Evolutionary conservation across 2,888 invertebrate genomes (phyloP).

Genomic region (Brenthis ino): DNA sequence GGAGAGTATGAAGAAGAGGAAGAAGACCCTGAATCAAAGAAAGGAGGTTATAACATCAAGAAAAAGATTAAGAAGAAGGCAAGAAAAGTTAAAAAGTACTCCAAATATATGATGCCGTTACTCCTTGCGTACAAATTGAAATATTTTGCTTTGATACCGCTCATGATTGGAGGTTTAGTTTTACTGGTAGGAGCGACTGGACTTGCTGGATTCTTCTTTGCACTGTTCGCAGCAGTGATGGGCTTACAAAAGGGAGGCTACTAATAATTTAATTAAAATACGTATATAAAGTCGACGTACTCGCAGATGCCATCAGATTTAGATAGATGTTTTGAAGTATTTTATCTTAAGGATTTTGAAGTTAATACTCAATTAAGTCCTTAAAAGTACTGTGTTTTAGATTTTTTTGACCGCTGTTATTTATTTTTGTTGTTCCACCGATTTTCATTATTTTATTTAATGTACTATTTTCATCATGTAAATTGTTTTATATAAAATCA

Average conservation of each 20-base stretch:
- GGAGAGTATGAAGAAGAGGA: constrained; percentile 59
- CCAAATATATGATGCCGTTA: constrained; percentile 88
- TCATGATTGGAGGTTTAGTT: constrained; percentile 87
- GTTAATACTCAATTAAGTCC: background rate
- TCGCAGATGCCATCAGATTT: constrained; percentile 70
- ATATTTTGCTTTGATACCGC: constrained; percentile 89
- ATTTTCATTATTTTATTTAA: constrained; percentile 18
- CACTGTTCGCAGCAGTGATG: constrained; percentile 91
- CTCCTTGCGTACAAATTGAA: constrained; percentile 92
- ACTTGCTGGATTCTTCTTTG: constrained; percentile 93
- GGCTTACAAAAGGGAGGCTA: constrained; percentile 84
- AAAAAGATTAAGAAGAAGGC: constrained; percentile 49
- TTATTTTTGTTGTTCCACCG: constrained; percentile 25
- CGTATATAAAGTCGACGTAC: constrained; percentile 55
- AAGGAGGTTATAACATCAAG: constrained; percentile 14
- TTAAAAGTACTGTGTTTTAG: background rate
- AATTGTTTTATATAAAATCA: background rate
- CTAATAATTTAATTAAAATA: constrained; percentile 42
- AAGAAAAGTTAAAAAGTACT: constrained; percentile 68
- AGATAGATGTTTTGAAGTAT: constrained; percentile 47
- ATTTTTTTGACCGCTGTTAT: background rate
- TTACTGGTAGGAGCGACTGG: constrained; percentile 90
- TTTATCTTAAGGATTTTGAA: constrained; percentile 16
- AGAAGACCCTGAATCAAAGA: constrained; percentile 40
- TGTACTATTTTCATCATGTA: constrained; percentile 15